phyloP scores from a whole-genome alignment of 2,113 vertebrate species.

The Mobula birostris region DNA sequence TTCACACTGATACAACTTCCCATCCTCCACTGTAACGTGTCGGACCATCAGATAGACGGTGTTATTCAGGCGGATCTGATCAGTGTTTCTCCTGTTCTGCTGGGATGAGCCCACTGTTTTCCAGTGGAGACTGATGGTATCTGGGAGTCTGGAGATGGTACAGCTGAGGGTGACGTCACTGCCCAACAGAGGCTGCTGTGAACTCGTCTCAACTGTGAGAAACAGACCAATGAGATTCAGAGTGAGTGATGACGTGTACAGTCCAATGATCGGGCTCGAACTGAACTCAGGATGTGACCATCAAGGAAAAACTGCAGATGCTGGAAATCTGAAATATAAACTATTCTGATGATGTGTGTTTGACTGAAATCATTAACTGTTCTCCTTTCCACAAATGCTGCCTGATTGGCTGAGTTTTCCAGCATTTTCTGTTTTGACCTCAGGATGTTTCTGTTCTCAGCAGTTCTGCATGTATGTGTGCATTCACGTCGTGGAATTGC shows the following conservation, averaged over 20 bases:
- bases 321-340: no score
- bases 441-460: not conserved
- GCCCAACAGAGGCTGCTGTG: not conserved
- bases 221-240: not conserved
- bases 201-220: not conserved
- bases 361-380: no score
- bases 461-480: not conserved
- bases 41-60: conserved; percentile 23
- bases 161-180: conserved; percentile 13
- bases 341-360: no score
- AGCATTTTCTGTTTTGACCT: no score
- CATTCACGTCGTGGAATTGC: not conserved
- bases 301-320: no score
- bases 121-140: conserved; percentile 7
- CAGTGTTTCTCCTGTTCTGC: not conserved
- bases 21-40: not conserved
- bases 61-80: not conserved
- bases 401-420: no score
- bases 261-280: not conserved
- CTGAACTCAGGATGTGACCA: not conserved
- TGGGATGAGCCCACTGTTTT: not conserved
- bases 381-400: no score
- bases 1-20: not conserved
- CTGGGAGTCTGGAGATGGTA: conserved; percentile 16
- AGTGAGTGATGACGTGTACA: not conserved